These are phyloP conservation scores for Adela reaumurella DNA, from an alignment of 2,888 invertebrate genomes.

Conservation along the genomic window DNA sequence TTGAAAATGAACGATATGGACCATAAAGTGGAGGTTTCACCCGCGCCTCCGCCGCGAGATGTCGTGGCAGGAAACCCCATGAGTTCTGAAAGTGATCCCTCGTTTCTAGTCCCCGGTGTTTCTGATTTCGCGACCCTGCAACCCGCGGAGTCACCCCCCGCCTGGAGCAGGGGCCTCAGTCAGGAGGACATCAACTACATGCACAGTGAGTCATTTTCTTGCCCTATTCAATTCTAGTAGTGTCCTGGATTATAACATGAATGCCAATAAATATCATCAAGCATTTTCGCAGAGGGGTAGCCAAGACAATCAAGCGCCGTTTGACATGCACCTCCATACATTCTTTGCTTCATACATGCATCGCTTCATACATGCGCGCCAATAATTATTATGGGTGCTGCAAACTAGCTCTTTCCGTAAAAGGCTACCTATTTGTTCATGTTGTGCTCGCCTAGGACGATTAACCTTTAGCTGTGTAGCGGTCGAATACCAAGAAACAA, in stretches of 20 bases:
- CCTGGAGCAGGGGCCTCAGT: conserved; percentile 67
- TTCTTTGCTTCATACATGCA: too few species aligned
- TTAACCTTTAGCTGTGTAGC: too few species aligned
- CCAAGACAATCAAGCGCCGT: neutral
- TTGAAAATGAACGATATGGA: neutral
- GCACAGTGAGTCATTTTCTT: conserved; percentile 65
- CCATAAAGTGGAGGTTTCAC: neutral
- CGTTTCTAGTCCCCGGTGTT: conserved; percentile 79
- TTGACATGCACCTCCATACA: neutral
- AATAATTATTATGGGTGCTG: too few species aligned
- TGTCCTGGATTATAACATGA: too few species aligned
- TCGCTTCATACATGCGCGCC: too few species aligned
- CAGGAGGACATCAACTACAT: conserved; percentile 71
- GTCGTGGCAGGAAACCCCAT: neutral
- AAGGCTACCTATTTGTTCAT: too few species aligned
- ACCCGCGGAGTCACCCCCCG: conserved; percentile 51
- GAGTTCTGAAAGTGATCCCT: conserved; percentile 16
- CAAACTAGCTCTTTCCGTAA: too few species aligned
- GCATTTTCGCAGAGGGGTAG: too few species aligned
- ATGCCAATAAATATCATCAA: too few species aligned
- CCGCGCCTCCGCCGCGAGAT: neutral
- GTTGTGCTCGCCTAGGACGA: too few species aligned
- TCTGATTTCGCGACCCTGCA: conserved; percentile 76
- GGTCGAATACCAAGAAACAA: too few species aligned
- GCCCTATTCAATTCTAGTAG: neutral